Base-by-base conservation (phyloP, 2,888 invertebrate genomes). In the Ernsta delagoae region DNA sequence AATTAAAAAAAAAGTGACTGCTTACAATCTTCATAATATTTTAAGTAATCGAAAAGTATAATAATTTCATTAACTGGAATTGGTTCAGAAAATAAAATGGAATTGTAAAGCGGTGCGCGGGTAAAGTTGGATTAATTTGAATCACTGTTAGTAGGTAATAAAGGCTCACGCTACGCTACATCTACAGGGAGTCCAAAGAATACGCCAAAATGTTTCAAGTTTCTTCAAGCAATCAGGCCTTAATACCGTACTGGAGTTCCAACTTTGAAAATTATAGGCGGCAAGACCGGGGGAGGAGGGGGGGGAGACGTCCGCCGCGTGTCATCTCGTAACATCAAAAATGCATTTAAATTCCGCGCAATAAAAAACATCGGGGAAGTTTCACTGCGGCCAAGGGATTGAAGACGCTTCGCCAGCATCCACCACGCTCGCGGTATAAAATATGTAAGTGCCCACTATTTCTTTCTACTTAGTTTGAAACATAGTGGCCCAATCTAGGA, bases 261-360 rank as follows among this genome's bases (percentile, higher is more conserved):
- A 86, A 92, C 88, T 92, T 93, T 90, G 92, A 89, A 92, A 93
- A 93, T 93, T 93, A 93, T 92, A 91, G 91, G 92, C 85, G 85
- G 85, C 82, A 83, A 85, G 83, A 80, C 77, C 80, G 78, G 82
- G 75, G 83, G 86, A 79, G 78, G 75, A 82, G 82, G 53, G n/a
- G n/a, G 81, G 84, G 87, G 86, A 88, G 88, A 88, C 88, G 92
- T 90, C 91, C 91, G 91, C 92, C 88, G 92, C 90, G 92, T 93
- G 93, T 93, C 93, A 93, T 93, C 91, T 92, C 92, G 90, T 91
- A 90, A 94, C 94, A 94, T 92, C 94, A 94, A 93, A 94, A 94
- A 94, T 94, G 94, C 94, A 94, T 94, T 94, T 94, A 93, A 91
- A 93, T 92, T 92, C 89, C 83, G 90, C 90, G 92, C 93, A 93